Base-by-base conservation (phyloP, 2,113 vertebrate genomes). In the Micronycteris hirsuta region DNA sequence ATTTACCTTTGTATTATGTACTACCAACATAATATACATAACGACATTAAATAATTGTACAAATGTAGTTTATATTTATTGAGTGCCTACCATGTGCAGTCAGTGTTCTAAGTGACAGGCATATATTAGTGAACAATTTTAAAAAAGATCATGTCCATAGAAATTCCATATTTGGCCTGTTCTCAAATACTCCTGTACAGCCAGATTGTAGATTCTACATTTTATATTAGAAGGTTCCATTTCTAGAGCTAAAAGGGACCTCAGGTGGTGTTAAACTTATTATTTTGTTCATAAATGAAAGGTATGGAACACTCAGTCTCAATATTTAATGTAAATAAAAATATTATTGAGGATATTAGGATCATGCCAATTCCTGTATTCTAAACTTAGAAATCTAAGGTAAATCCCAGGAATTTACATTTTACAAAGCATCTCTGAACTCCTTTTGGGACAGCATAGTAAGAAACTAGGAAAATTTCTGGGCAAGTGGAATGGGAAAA, bases 271-370 rank as follows among this genome's bases (percentile, higher is more conserved):
- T 67, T 1, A 7, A 49, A 61, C 5, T 47, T 5, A 61, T 22
- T 45, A 22, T 45, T 63, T 67, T 65, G n/a, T 89, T 67, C 76
- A 43, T 83, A 36, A 81, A n/a, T 22, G 6, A 93, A 67, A 88
- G 2, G 1, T 31, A 14, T 41, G 14, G 3, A 78, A 1, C 3
- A 43, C 28, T 43, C 22, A 4, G 0, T 80, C 12, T 88, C 6
- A 24, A 16, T 8, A 3, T 38, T 83, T 45, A 73, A 22, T 19
- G 4, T 88, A 12, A 56, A 36, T 61, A 58, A 80, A 11, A 85
- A 38, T 31, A 4, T 52, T 45, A 63, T 61, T 17, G n/a, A 13
- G 6, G 61, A 45, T 84, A 77, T 26, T 49, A 43, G 38, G 19
- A 36, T 67, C 81, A 67, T 84, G 28, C 2, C n/a, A 61, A 14